phyloP scores from a whole-genome alignment of 2,888 invertebrate species.

The Serripes groenlandicus region DNA sequence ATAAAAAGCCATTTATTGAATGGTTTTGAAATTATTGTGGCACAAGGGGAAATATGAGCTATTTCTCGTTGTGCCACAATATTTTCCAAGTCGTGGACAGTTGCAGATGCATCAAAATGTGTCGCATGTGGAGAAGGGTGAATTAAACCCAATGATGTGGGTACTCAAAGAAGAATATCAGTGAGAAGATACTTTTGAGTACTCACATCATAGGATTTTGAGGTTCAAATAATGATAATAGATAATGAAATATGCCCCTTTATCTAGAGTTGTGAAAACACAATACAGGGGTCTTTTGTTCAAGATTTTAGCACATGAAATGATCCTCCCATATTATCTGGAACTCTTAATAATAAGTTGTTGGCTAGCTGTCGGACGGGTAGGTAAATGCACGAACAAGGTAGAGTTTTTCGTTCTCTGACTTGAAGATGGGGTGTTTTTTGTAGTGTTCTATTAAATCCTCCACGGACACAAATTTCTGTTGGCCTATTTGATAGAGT shows the following conservation, averaged over 20 bases:
- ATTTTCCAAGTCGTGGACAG: background rate
- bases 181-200: no score
- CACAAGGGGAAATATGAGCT: no score
- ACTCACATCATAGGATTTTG: no score
- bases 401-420: constrained; percentile 95
- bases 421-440: constrained; percentile 99
- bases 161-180: constrained; percentile 8
- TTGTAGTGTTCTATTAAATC: constrained; percentile 99
- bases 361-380: constrained; percentile 78
- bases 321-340: no score
- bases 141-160: constrained; percentile 8
- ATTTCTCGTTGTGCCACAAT: background rate
- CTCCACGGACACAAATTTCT: constrained; percentile 98
- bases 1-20: background rate
- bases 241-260: no score
- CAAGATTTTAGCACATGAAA: no score
- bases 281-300: no score
- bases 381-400: constrained; percentile 94
- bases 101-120: background rate
- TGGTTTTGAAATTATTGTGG: no score
- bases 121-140: background rate
- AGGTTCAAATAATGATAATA: no score
- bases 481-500: constrained; percentile 98
- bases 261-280: no score
- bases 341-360: no score